Conservation (phyloP, 2,797 vertebrate species). For the Mormyrus proboscirostris region DNA sequence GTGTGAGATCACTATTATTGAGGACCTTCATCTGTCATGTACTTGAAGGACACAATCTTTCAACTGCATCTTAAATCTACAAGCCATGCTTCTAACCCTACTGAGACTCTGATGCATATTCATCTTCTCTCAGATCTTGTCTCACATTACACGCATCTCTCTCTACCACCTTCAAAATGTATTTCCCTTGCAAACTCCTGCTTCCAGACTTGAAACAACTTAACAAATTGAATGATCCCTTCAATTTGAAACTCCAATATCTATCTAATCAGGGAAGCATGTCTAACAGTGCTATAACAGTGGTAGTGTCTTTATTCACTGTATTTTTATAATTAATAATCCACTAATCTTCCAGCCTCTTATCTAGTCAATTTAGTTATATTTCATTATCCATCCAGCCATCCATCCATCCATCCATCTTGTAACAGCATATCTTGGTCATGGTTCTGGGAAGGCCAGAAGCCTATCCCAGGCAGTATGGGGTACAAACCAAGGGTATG, state of each 20-base stretch:
- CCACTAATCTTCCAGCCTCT: not conserved
- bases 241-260: not conserved
- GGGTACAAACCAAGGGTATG: not conserved
- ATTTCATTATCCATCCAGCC: not conserved
- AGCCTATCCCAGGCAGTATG: not conserved
- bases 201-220: not conserved
- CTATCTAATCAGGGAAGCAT: not conserved
- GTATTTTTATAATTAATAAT: not conserved
- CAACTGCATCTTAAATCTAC: not conserved
- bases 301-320: not conserved
- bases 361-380: not conserved
- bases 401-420: not conserved
- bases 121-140: not conserved
- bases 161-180: not conserved
- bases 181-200: not conserved
- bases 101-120: constrained; percentile 4
- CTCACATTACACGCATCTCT: not conserved
- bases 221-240: not conserved
- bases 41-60: not conserved
- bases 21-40: not conserved
- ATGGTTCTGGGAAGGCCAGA: not conserved
- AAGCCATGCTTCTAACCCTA: not conserved
- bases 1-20: not conserved
- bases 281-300: not conserved
- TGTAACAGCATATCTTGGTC: not conserved